These are phyloP conservation scores for Teleogryllus occipitalis DNA, from an alignment of 1,140 invertebrate genomes.

Conservation along the genomic window DNA sequence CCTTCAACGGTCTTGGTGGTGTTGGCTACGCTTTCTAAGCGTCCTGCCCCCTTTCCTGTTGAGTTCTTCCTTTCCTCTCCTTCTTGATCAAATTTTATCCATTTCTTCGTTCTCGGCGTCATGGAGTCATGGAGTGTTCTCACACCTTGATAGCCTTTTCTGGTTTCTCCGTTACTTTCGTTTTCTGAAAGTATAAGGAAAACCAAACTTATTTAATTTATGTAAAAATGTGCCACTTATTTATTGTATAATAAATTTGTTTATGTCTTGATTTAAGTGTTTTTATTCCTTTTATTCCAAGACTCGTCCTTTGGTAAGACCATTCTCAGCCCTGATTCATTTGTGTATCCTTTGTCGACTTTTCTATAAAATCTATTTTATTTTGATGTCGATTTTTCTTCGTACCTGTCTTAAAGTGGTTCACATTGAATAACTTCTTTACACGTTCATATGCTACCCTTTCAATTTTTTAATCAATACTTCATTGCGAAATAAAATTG, in stretches of 20 bases:
- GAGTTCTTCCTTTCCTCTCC: not conserved
- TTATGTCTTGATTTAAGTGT: not conserved
- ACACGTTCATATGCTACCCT: no score
- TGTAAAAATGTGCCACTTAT: slow-evolving; percentile 9
- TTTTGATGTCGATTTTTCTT: no score
- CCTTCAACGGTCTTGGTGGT: slow-evolving; percentile 24
- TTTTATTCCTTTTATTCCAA: not conserved
- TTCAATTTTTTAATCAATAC: no score
- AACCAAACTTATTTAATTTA: not conserved
- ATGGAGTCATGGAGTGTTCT: not conserved
- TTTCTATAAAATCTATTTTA: no score
- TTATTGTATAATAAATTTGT: slow-evolving; percentile 13
- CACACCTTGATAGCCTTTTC: not conserved
- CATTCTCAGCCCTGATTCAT: no score
- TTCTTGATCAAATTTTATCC: not conserved
- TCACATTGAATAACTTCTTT: no score
- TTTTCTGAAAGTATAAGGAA: slow-evolving; percentile 12
- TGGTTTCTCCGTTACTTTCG: slow-evolving; percentile 7
- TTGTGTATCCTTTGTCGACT: no score
- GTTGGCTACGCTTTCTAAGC: slow-evolving; percentile 29
- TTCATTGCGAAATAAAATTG: no score
- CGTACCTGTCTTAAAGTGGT: no score
- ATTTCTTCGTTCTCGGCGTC: not conserved
- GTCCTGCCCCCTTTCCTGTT: not conserved
- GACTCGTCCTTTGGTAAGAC: no score